Conservation (phyloP, 2,113 vertebrate species). For the Stigmatopora nigra region DNA sequence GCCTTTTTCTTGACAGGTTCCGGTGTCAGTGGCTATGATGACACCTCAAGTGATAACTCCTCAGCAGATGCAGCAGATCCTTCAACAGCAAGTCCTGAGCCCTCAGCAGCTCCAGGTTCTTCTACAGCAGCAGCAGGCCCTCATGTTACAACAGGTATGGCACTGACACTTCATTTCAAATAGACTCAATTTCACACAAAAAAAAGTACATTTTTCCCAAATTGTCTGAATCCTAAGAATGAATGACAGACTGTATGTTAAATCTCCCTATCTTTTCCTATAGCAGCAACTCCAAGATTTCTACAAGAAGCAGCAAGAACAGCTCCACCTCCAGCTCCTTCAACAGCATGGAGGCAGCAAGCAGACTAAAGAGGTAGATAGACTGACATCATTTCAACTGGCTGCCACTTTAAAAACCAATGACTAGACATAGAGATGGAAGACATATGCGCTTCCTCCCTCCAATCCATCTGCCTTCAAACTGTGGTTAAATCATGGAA, state of each 20-base stretch:
- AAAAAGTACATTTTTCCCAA: conserved; percentile 32
- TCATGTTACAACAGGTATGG: conserved; percentile 97
- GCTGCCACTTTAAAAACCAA: conserved; percentile 40
- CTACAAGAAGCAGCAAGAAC: conserved; percentile 99
- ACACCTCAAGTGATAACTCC: conserved; percentile 99
- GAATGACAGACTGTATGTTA: conserved; percentile 15
- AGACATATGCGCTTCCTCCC: conserved; percentile 42
- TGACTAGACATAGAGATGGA: conserved; percentile 48
- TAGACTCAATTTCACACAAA: conserved; percentile 9
- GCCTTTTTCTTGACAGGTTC: conserved; percentile 72
- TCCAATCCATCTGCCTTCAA: conserved; percentile 49
- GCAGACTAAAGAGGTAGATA: conserved; percentile 98
- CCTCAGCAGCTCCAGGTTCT: conserved; percentile 99
- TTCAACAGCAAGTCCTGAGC: conserved; percentile 98
- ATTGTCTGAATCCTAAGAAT: conserved; percentile 3
- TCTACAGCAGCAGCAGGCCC: conserved; percentile 98
- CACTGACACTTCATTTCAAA: background rate
- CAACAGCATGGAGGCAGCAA: conserved; percentile 96
- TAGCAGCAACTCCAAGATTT: conserved; percentile 99
- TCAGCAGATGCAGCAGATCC: conserved; percentile 99
- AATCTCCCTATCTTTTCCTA: conserved; percentile 49
- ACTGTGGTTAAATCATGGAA: conserved; percentile 44
- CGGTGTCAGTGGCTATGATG: conserved; percentile 99
- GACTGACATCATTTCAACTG: conserved; percentile 62
- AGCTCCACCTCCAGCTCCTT: conserved; percentile 98